Evolutionary conservation across 1,140 invertebrate species (phyloP).

Genomic region (Megathymus violae): DNA sequence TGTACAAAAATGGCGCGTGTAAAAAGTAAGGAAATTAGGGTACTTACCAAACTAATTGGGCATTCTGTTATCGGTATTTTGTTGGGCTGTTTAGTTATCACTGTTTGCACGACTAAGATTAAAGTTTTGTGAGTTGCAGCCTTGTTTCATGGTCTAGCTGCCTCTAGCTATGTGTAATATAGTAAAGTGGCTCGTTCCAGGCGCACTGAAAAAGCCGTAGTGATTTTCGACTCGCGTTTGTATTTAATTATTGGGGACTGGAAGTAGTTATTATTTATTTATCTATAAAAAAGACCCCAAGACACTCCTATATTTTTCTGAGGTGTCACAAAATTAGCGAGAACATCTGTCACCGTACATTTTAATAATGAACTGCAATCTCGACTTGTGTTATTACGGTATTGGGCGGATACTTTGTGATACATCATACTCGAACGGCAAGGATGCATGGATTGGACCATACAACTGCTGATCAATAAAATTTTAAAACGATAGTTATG

Average conservation of each 20-base stretch:
- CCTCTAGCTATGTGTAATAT: constrained; percentile 22
- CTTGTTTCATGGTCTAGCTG: constrained; percentile 25
- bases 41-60: no score
- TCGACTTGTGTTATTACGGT: not conserved
- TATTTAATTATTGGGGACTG: constrained; percentile 1
- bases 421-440: constrained; percentile 9
- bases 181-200: constrained; percentile 5
- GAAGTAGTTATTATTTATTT: no score
- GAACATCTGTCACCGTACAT: no score
- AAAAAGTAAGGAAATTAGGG: no score
- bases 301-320: no score
- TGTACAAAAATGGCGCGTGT: no score
- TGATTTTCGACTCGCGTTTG: not conserved
- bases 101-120: constrained; percentile 24
- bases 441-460: not conserved
- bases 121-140: constrained; percentile 28
- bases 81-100: constrained; percentile 21
- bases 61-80: no score
- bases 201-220: not conserved
- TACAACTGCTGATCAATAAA: no score
- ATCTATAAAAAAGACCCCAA: no score
- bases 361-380: constrained; percentile 26
- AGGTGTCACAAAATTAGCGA: no score
- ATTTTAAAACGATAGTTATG: no score
- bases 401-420: constrained; percentile 12